Conservation (phyloP, 2,113 vertebrate species). For the Hemiscyllium ocellatum region DNA sequence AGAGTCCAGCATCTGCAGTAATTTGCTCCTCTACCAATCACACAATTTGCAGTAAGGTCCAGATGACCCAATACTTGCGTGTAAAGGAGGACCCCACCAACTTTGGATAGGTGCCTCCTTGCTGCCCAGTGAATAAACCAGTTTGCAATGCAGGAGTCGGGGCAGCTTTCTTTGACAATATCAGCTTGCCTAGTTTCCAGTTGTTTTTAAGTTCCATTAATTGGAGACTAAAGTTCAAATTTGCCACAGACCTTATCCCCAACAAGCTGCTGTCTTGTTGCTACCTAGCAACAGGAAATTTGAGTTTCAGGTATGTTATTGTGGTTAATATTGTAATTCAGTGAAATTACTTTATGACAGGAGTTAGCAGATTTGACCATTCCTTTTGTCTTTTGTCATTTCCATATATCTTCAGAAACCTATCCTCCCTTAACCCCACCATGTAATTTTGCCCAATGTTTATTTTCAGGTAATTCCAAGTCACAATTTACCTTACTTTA, state of each 20-base stretch:
- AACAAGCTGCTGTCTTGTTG: slow-evolving; percentile 27
- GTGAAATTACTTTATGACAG: neutral
- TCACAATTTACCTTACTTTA: neutral
- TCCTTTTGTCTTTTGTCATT: neutral
- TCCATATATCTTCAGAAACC: neutral
- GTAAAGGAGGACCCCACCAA: neutral
- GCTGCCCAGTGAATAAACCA: neutral
- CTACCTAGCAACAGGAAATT: slow-evolving; percentile 45
- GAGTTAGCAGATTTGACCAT: neutral
- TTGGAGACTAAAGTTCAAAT: neutral
- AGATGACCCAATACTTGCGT: neutral
- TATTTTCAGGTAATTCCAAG: neutral
- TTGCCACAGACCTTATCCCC: neutral
- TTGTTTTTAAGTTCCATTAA: neutral
- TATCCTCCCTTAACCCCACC: neutral
- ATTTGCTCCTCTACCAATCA: too few species aligned
- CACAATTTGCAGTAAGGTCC: neutral
- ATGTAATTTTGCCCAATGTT: neutral
- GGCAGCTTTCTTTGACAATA: neutral
- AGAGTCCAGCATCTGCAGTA: too few species aligned
- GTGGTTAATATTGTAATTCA: neutral
- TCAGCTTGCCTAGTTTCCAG: neutral
- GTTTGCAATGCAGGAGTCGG: neutral
- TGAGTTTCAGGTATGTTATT: neutral
- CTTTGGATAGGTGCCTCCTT: neutral